Base-by-base conservation (phyloP, 1,140 invertebrate species). In the Plectus sambesii region DNA sequence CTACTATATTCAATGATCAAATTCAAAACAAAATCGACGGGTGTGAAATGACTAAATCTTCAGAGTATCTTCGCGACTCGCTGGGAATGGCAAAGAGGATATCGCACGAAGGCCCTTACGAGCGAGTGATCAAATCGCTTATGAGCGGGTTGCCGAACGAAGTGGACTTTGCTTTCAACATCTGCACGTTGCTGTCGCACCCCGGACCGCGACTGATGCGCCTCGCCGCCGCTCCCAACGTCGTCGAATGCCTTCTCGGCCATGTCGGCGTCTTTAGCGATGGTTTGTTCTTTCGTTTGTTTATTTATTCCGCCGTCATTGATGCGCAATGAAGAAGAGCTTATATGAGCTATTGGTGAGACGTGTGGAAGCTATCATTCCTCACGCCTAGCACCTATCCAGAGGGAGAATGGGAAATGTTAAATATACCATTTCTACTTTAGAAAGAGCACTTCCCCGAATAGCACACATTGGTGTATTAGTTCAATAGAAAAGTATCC, bases 91-190 rank as follows among this genome's bases (percentile, higher is more conserved):
- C 12, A 22, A 42, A 33, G 50, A 43, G 6, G 25, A 55, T 22
- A 30, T 37, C 20, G 49, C 62, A 40, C 17, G 45, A 61, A 24
- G 30, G 47, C n/a, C 57, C 58, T 42, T 88, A 90, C 63, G 83
- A 87, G 58, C 82, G 84, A 58, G 73, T 99, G 9, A 79, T 85
- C 19, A 75, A 92, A 24, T 90, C 90, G 0, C 74, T 99, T 5
- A 70, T 90, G 17, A 89, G 85, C 27, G 90, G 90, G 1, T 74
- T 99, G 58, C 90, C 92, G 12, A 98, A 99, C 71, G 93, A 98
- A 74, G 87, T 97, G 68, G 90, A 97, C 69, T 90, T 97, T 74
- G 89, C 89, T 2, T 82, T 98, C 44, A 96, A 97, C 71, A 85
- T 96, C 0, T 93, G 88, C 69, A 92, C 87, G 0, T 74, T 98